phyloP scores from a whole-genome alignment of 2,797 vertebrate species.

The Ispidina picta region DNA sequence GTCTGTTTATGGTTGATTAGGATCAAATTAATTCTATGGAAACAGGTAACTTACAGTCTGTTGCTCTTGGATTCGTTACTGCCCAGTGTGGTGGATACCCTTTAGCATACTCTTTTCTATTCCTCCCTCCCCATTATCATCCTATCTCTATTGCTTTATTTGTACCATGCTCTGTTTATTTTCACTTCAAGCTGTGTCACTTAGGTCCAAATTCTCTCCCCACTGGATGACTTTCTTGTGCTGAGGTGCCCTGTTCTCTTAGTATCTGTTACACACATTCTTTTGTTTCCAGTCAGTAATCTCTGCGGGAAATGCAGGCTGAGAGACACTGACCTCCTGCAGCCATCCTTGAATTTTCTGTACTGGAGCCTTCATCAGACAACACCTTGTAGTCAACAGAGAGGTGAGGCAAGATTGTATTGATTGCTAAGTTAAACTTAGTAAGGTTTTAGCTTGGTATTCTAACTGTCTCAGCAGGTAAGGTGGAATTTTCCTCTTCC shows the following conservation, averaged over 20 bases:
- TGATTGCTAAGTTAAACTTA: background rate
- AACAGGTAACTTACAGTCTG: background rate
- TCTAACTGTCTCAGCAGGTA: background rate
- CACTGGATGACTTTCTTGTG: background rate
- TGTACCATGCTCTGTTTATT: background rate
- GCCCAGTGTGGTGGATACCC: background rate
- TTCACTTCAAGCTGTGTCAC: background rate
- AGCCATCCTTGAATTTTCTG: slow-evolving; percentile 90
- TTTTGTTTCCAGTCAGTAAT: slow-evolving; percentile 84
- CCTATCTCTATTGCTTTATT: background rate
- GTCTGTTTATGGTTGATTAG: background rate
- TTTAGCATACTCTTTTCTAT: background rate
- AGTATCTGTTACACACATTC: background rate
- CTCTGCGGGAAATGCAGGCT: slow-evolving; percentile 85
- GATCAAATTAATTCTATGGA: background rate
- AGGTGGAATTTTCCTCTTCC: background rate
- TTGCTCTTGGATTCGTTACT: background rate
- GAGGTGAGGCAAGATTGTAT: slow-evolving; percentile 70
- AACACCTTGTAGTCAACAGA: slow-evolving; percentile 74
- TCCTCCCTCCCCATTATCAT: background rate
- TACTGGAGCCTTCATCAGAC: slow-evolving; percentile 85
- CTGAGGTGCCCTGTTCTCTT: background rate
- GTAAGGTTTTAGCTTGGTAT: background rate
- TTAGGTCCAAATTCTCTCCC: background rate
- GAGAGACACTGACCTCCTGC: slow-evolving; percentile 78